Evolutionary conservation across 2,888 invertebrate genomes (phyloP).

Genomic region (Oxystoma pomonae): DNA sequence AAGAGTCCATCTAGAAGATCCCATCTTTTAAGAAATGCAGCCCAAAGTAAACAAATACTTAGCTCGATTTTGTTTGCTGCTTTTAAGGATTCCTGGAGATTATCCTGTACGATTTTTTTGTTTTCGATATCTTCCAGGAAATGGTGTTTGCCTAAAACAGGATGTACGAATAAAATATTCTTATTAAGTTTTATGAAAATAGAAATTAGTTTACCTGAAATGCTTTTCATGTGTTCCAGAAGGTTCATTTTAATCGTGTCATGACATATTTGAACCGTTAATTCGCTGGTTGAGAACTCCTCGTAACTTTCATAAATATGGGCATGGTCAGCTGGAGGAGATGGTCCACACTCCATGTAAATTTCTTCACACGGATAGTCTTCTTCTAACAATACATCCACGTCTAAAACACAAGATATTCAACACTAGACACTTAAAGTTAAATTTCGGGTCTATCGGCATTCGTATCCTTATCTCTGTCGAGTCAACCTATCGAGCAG

Average conservation of each 20-base stretch:
- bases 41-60: slow-evolving; percentile 69
- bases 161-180: neutral
- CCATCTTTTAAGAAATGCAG: slow-evolving; percentile 66
- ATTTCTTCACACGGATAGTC: slow-evolving; percentile 61
- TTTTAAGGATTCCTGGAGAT: slow-evolving; percentile 50
- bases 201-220: slow-evolving; percentile 42
- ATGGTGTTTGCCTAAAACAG: slow-evolving; percentile 53
- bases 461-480: too few species aligned
- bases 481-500: too few species aligned
- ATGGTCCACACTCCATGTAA: slow-evolving; percentile 75
- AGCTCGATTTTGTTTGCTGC: slow-evolving; percentile 63
- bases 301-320: slow-evolving; percentile 79
- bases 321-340: slow-evolving; percentile 76
- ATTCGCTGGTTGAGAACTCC: slow-evolving; percentile 59
- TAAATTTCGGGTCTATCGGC: too few species aligned
- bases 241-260: slow-evolving; percentile 71
- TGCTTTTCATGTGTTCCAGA: slow-evolving; percentile 63
- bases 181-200: too few species aligned
- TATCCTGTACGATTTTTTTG: slow-evolving; percentile 59
- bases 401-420: too few species aligned
- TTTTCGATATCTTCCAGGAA: slow-evolving; percentile 72
- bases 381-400: slow-evolving; percentile 51
- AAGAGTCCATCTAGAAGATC: slow-evolving; percentile 62
- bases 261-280: slow-evolving; percentile 68
- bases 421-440: too few species aligned